phyloP scores from a whole-genome alignment of 35 echinoderm and acorn worm genomes.

The Holothuria glaberrima region DNA sequence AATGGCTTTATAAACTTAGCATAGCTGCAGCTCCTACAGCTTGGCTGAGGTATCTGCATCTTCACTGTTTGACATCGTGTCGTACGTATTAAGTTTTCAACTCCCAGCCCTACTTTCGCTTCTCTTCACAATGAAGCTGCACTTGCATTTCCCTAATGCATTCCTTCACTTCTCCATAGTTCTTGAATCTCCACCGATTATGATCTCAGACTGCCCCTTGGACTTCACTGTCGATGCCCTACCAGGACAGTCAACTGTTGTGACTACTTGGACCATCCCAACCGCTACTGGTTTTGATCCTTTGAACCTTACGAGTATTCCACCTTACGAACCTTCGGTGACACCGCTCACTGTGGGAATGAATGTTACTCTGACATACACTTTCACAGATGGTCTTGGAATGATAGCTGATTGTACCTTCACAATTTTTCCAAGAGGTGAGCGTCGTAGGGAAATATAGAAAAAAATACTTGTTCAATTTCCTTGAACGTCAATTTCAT shows the following conservation, averaged over 20 bases:
- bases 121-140: no score
- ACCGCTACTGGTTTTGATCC: constrained; percentile 20
- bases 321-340: neutral
- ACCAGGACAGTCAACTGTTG: neutral
- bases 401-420: constrained; percentile 30
- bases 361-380: constrained; percentile 1
- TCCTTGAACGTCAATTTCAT: no score
- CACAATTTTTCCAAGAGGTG: constrained; percentile 23
- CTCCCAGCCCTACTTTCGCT: no score
- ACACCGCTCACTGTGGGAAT: neutral
- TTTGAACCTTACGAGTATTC: neutral
- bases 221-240: neutral
- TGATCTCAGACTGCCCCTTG: neutral
- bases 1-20: no score
- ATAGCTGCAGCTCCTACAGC: no score
- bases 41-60: no score
- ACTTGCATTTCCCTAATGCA: no score
- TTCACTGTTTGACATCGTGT: no score
- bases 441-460: neutral
- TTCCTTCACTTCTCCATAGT: neutral
- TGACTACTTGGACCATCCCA: constrained; percentile 15
- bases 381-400: constrained; percentile 38
- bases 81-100: no score
- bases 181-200: neutral
- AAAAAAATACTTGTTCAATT: neutral